Conservation (phyloP, 2,113 vertebrate genomes). For the Phyllostomus discolor region DNA sequence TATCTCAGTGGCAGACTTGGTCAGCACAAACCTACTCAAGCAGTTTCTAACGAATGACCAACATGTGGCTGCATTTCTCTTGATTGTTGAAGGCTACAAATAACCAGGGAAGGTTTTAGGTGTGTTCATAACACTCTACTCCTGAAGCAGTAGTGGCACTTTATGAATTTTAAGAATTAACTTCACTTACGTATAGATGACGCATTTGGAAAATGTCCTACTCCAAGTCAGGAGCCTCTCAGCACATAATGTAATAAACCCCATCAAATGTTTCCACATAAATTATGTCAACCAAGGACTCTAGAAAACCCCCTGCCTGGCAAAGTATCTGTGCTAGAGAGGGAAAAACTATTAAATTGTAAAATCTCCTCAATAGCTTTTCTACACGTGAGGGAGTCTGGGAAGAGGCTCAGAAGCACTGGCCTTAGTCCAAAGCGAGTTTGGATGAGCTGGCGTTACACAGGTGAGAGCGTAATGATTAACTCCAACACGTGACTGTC, state of each 20-base stretch:
- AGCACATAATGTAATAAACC: not conserved
- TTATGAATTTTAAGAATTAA: not conserved
- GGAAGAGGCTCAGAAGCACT: not conserved
- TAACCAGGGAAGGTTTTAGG: not conserved
- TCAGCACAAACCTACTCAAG: not conserved
- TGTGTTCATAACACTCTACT: not conserved
- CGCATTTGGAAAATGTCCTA: not conserved
- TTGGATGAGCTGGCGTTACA: not conserved
- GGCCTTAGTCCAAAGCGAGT: not conserved
- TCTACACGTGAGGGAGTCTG: not conserved
- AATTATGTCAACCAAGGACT: not conserved
- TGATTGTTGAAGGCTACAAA: not conserved
- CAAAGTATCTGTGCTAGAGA: not conserved
- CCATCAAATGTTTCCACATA: not conserved
- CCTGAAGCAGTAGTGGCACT: not conserved
- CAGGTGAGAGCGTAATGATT: not conserved
- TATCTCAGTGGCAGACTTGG: not conserved
- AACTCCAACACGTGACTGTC: not conserved
- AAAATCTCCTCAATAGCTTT: not conserved
- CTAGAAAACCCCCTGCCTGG: not conserved
- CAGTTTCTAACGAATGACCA: slow-evolving; percentile 13
- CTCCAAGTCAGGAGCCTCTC: not conserved
- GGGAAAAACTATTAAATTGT: not conserved
- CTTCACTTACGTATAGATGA: not conserved
- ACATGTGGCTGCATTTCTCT: not conserved